Evolutionary conservation across 2,888 invertebrate species (phyloP), one percentile per base, ranked within the genome.

Genomic region (Hymenopus coronatus): DNA sequence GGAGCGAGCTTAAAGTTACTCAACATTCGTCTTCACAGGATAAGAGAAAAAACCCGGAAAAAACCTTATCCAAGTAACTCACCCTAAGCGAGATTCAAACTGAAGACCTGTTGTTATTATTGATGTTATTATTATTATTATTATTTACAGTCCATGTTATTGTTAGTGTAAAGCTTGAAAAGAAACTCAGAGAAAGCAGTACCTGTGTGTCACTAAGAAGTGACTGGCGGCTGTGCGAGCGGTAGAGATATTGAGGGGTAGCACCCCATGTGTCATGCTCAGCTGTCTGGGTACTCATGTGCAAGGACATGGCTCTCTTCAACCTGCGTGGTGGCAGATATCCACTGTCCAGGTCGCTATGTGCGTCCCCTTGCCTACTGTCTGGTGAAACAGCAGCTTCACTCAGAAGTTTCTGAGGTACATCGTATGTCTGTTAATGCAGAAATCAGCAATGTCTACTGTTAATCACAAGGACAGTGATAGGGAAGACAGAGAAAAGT

Each of bases 201-300:
- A 96, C 96, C 92, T 96, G 95, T 6, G 96, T 95, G 92, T 96
- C 96, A 91, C 96, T 96, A 88, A 95, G 95, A 90, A 96, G 94
- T 2, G 96, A 96, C 91, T 95, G 95, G 89, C 96, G 93, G 92
- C 96, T 96, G 88, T 95, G 94, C n/a, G 96, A 95, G 90, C 95
- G 93, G 91, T 95, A 95, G 90, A 95, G 93, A 40, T 94, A 94
- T 93, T 89, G 85, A 40, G 90, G 89, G 93, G 93, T 20, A 93
- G 93, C 27, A 93, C 82, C 92, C 91, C 91, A 90, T 90, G 91
- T 87, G 70, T 91, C 90, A 25, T 91, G 91, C 15, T 89, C 89
- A 82, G 82, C 81, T 40, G 90, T 89, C 89, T 89, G 90, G 9
- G 89, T 90, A 46, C 91, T 91, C 85, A 92, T 91, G 89, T 92